These are phyloP conservation scores for Napeogenes sylphis DNA, from an alignment of 2,888 invertebrate species.

Conservation along the genomic window DNA sequence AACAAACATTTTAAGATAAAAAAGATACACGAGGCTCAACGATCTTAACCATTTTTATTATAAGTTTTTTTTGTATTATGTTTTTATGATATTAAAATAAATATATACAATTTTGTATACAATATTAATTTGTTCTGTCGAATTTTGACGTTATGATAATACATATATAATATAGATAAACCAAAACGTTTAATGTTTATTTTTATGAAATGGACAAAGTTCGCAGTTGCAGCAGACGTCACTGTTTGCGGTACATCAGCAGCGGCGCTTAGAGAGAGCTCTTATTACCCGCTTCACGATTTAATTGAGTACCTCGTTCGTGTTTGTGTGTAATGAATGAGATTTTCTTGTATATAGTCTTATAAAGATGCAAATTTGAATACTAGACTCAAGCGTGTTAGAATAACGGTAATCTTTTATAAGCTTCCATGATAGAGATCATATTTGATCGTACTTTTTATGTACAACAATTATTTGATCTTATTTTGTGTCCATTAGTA, in stretches of 20 bases:
- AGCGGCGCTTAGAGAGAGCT: slow-evolving; percentile 33
- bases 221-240: slow-evolving; percentile 25
- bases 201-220: slow-evolving; percentile 1
- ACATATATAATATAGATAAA: too few species aligned
- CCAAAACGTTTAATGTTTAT: not conserved
- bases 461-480: too few species aligned
- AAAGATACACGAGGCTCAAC: not conserved
- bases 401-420: slow-evolving; percentile 11
- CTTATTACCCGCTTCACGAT: slow-evolving; percentile 42
- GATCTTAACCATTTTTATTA: too few species aligned
- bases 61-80: too few species aligned
- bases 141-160: too few species aligned
- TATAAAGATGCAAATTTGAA: slow-evolving; percentile 30
- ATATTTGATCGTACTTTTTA: too few species aligned
- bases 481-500: too few species aligned
- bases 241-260: slow-evolving; percentile 36
- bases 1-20: not conserved
- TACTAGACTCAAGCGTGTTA: slow-evolving; percentile 24
- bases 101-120: too few species aligned
- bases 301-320: slow-evolving; percentile 42
- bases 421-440: too few species aligned
- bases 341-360: slow-evolving; percentile 30
- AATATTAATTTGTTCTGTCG: too few species aligned
- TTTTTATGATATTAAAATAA: too few species aligned
- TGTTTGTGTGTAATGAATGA: slow-evolving; percentile 32